Evolutionary conservation across 2,797 vertebrate genomes (phyloP).

Genomic region (Pyrrhura leucotis): DNA sequence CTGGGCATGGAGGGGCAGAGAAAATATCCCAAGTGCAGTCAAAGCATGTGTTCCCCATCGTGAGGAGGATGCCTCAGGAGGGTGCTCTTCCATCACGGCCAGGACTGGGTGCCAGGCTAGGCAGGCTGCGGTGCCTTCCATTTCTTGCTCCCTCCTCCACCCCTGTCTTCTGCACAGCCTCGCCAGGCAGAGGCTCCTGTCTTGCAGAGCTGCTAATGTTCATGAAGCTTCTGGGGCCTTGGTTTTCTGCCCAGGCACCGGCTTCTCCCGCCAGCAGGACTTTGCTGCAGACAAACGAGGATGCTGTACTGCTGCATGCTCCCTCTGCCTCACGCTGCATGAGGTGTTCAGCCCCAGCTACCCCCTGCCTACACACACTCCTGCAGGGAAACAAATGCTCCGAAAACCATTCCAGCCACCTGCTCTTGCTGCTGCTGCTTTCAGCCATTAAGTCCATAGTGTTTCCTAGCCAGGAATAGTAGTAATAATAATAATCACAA

Average conservation of each 20-base stretch:
- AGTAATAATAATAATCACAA: neutral
- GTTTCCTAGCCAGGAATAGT: neutral
- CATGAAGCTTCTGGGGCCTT: neutral
- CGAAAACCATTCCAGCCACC: neutral
- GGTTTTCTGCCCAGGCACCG: neutral
- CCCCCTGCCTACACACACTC: neutral
- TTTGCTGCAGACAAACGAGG: neutral
- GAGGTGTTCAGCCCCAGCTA: neutral
- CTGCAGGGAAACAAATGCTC: neutral
- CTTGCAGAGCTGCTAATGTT: neutral
- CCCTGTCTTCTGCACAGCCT: neutral
- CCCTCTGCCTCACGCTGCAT: fast-evolving
- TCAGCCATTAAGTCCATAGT: neutral
- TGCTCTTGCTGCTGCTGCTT: neutral
- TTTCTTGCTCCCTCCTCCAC: neutral
- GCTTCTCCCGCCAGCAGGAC: neutral
- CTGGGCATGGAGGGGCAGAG: fast-evolving
- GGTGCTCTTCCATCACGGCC: fast-evolving
- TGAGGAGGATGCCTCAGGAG: neutral
- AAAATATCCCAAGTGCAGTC: neutral
- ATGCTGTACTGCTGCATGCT: neutral
- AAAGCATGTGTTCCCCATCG: fast-evolving
- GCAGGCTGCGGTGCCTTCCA: neutral
- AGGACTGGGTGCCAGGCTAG: fast-evolving
- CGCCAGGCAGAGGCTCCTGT: neutral